Evolutionary conservation across 1,140 invertebrate species (phyloP).

Genomic region (Episyrphus balteatus): DNA sequence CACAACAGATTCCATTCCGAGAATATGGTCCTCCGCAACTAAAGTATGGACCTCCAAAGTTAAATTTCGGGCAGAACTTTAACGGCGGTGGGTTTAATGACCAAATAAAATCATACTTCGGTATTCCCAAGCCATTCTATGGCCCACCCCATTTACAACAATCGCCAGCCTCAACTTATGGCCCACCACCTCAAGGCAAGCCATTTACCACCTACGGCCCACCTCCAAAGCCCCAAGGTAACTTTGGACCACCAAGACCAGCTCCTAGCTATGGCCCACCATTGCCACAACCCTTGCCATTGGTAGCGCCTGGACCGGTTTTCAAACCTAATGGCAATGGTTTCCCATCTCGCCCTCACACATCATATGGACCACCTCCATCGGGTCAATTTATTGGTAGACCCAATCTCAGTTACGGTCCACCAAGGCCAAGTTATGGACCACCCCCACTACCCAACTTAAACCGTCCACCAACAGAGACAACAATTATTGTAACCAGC

Average conservation of each 20-base stretch:
- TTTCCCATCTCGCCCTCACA: conserved; percentile 18
- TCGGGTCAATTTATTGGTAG: conserved; percentile 25
- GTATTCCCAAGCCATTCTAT: conserved; percentile 36
- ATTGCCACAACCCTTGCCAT: conserved; percentile 31
- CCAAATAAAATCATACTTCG: conserved; percentile 32
- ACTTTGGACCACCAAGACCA: conserved; percentile 40
- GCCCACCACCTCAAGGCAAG: conserved; percentile 26
- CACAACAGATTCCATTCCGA: conserved; percentile 29
- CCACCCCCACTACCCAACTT: conserved; percentile 17
- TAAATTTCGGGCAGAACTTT: conserved; percentile 21
- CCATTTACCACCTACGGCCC: conserved; percentile 32
- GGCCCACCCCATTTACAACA: conserved; percentile 37
- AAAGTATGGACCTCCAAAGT: conserved; percentile 29
- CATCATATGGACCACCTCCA: conserved; percentile 34
- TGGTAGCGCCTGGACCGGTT: conserved; percentile 23
- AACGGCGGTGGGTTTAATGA: conserved; percentile 14
- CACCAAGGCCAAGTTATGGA: conserved; percentile 25
- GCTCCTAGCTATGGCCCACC: conserved; percentile 41
- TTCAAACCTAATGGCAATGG: conserved; percentile 14
- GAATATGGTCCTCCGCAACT: conserved; percentile 28
- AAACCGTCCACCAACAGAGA: conserved; percentile 11
- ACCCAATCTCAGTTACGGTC: conserved; percentile 25
- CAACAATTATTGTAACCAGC: conserved; percentile 18
- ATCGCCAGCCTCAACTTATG: conserved; percentile 22
- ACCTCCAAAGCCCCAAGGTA: conserved; percentile 34